Evolutionary conservation across 2,888 invertebrate species (phyloP), one percentile per base, ranked within the genome.

Genomic region (Artemia sp.): DNA sequence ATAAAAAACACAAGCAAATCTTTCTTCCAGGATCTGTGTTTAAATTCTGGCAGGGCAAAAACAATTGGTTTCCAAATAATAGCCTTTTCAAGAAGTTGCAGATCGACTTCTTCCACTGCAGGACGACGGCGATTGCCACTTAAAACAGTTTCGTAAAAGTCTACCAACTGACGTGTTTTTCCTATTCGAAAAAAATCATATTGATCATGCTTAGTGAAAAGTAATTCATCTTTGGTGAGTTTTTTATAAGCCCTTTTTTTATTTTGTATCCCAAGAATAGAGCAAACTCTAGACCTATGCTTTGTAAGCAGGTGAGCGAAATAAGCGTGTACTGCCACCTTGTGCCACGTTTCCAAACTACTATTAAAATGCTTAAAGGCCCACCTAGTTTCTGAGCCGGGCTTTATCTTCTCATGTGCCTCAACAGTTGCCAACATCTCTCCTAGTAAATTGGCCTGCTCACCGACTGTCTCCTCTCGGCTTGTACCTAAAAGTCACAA

Each of bases 121-220:
- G 64, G 11, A n/a, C 64, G 64, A 58, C 64, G 64, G 64, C 64
- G 64, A 10, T 58, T 24, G n/a, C 64, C 64, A 58, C 64, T 58
- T 58, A 58, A 58, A 58, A 58, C 64, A 58, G 64, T 58, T 58
- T 58, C 64, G 64, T 58, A 58, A 58, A 58, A 58, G 64, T 58
- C 64, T 58, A 58, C 64, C 64, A 58, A 58, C 64, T 58, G 64
- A n/a, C 64, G 64, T 19, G 64, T 58, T 58, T 58, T 58, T 58
- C 64, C 64, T 58, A 58, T 58, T 58, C 64, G 64, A 58, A 58
- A 58, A 58, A 58, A 58, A 58, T 58, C 64, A 58, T 58, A 58
- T 58, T 58, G 64, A 58, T 58, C 64, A 19, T 58, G 64, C 64
- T 58, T 58, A 24, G 14, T 58, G 64, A 58, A 58, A n/a, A 58